These are phyloP conservation scores for Paragorgia papillata DNA, from an alignment of 92 coral and sea anemone species.

Conservation along the genomic window DNA sequence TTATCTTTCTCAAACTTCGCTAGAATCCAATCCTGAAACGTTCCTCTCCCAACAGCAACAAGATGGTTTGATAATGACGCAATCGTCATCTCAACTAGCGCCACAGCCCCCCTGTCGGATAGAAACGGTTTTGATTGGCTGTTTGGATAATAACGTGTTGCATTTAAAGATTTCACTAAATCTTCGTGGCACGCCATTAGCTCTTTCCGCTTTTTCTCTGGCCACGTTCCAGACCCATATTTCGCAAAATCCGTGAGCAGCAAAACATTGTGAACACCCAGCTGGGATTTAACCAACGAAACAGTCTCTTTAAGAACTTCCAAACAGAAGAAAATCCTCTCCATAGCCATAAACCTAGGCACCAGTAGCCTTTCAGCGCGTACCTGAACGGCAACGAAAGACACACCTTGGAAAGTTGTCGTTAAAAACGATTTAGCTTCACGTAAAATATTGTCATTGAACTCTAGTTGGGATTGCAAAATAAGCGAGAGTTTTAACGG, in stretches of 20 bases:
- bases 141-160: background rate
- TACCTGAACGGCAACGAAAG: background rate
- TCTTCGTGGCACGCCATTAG: background rate
- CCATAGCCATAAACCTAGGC: background rate
- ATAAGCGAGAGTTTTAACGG: background rate
- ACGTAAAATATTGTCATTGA: background rate
- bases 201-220: background rate
- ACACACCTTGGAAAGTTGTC: background rate
- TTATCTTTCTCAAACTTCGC: background rate
- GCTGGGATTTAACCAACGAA: background rate
- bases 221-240: background rate
- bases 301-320: background rate
- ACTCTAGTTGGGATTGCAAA: background rate
- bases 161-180: background rate
- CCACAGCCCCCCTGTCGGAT: background rate
- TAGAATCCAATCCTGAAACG: background rate
- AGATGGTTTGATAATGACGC: background rate
- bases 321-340: background rate
- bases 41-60: background rate
- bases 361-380: background rate
- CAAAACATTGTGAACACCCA: background rate
- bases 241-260: background rate
- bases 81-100: constrained; percentile 2
- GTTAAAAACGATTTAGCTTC: background rate
- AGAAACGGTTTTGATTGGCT: background rate